Percentiles rank a stretch among this genome's conserved stretches.
These are phyloP conservation scores for Xanthia icteritia DNA, from an alignment of 2,888 invertebrate genomes.

Conservation along the genomic window DNA sequence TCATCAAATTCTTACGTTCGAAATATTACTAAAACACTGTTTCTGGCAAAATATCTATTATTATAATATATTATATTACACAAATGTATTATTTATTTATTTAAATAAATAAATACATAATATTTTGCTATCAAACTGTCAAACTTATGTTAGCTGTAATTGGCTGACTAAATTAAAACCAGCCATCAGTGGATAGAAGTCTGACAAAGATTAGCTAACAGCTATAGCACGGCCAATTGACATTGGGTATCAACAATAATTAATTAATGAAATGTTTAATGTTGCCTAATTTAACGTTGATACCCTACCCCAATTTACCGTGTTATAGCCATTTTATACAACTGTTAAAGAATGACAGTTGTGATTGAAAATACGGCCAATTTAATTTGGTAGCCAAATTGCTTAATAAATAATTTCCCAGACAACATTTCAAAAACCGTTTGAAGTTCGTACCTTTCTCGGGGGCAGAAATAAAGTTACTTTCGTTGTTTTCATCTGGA, in stretches of 20 bases:
- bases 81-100: too few relatives aligned
- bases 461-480: accelerated
- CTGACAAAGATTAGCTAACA: not conserved
- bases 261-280: too few relatives aligned
- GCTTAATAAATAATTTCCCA: not conserved
- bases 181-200: not conserved
- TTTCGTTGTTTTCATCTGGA: not conserved
- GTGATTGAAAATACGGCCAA: not conserved
- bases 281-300: too few relatives aligned
- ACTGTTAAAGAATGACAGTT: not conserved
- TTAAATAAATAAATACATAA: too few relatives aligned
- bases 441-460: not conserved
- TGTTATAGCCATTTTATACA: too few relatives aligned
- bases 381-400: not conserved
- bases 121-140: not conserved
- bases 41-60: too few relatives aligned
- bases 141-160: not conserved
- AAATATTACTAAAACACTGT: not conserved
- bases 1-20: not conserved
- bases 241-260: too few relatives aligned
- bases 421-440: not conserved
- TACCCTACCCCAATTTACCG: too few relatives aligned
- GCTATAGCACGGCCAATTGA: not conserved
- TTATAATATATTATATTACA: too few relatives aligned
- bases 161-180: not conserved